Percentiles rank a stretch among this genome's conserved stretches.
Evolutionary conservation across 2,888 invertebrate genomes (phyloP).

Genomic region (Rhaphigaster nebulosa): DNA sequence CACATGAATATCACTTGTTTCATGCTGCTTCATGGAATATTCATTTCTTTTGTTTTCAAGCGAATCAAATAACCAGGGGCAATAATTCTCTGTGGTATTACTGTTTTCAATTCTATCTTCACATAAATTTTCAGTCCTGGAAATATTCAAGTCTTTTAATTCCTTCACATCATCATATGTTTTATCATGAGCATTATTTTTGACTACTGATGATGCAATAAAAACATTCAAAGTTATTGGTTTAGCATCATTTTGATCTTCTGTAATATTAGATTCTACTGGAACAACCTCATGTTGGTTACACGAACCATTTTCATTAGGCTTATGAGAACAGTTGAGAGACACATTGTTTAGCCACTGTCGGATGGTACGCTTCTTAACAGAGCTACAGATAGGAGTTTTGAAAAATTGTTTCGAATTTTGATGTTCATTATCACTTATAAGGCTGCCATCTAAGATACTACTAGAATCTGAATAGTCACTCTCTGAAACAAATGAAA

Average conservation of each 20-base stretch:
- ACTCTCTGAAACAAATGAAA: conserved; percentile 51
- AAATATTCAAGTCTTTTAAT: neutral
- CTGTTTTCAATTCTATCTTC: neutral
- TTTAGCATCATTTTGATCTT: neutral
- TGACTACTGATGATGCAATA: neutral
- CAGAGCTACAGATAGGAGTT: conserved; percentile 24
- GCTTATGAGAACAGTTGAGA: conserved; percentile 42
- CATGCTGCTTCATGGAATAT: neutral
- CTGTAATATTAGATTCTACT: neutral
- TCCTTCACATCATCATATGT: neutral
- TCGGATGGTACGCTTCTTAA: conserved; percentile 35
- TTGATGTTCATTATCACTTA: neutral
- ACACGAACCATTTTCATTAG: neutral
- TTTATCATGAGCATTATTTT: neutral
- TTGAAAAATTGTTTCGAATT: neutral
- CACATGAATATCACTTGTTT: neutral
- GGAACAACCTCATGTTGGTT: neutral
- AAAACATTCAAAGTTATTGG: neutral
- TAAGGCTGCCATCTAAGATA: conserved; percentile 4
- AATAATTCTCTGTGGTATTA: neutral
- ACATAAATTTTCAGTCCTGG: neutral
- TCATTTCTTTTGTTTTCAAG: neutral
- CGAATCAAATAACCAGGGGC: conserved; percentile 17
- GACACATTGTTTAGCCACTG: conserved; percentile 52
- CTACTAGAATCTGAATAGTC: conserved; percentile 26